Percentiles rank a stretch among this genome's conserved stretches.
Evolutionary conservation across 2,797 vertebrate species (phyloP).

Genomic region (Hephaestus fuliginosus): DNA sequence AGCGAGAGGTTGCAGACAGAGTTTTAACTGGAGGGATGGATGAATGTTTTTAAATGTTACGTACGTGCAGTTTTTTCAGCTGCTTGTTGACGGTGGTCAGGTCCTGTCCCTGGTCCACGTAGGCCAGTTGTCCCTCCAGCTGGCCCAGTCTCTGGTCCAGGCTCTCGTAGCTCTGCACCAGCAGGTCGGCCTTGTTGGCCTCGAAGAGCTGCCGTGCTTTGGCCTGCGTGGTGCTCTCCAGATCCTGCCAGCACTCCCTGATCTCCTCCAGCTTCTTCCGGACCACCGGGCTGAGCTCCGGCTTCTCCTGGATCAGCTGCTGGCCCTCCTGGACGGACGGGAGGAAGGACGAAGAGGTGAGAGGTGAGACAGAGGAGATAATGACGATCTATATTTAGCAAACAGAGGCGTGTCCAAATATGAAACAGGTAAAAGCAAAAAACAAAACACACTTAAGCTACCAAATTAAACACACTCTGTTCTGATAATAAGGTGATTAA

Average conservation of each 20-base stretch:
- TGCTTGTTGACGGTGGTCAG: conserved; percentile 92
- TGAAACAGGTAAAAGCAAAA: not conserved
- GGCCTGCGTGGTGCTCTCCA: conserved; percentile 92
- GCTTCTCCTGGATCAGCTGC: conserved; percentile 93
- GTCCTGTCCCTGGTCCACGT: conserved; percentile 88
- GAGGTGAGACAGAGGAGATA: not conserved
- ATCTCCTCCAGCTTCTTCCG: conserved; percentile 91
- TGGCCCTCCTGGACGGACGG: conserved; percentile 88
- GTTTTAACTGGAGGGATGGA: not conserved
- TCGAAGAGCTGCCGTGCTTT: conserved; percentile 92
- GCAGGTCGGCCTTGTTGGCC: conserved; percentile 90
- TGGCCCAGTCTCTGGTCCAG: conserved; percentile 90
- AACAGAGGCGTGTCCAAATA: not conserved
- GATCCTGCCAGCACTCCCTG: conserved; percentile 92
- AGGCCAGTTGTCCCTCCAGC: conserved; percentile 90
- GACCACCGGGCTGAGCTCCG: conserved; percentile 89
- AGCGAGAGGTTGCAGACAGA: not conserved
- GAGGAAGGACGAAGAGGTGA: not conserved
- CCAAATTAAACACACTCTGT: conserved; percentile 4
- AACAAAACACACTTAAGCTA: not conserved
- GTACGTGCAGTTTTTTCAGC: conserved; percentile 93
- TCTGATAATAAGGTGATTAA: conserved; percentile 13
- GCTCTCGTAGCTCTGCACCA: conserved; percentile 91
- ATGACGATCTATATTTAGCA: not conserved
- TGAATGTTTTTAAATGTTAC: not conserved